phyloP scores from a whole-genome alignment of 2,888 invertebrate genomes.

The Cephus pulcher region DNA sequence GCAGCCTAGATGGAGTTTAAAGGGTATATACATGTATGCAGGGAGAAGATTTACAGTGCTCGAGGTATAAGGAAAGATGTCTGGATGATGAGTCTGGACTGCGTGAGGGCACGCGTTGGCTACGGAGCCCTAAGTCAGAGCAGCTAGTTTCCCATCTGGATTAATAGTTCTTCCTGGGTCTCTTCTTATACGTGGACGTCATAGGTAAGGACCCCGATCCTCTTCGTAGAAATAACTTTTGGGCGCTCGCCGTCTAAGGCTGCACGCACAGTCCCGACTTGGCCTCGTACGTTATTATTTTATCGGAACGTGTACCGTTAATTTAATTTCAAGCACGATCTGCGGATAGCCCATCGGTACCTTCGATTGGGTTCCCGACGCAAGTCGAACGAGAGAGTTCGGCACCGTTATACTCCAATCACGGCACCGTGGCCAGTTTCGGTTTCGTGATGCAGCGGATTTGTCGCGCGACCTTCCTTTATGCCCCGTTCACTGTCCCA shows the following conservation, averaged over 20 bases:
- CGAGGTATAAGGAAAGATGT: not conserved
- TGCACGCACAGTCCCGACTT: not conserved
- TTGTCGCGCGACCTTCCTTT: not conserved
- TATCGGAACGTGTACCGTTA: constrained; percentile 27
- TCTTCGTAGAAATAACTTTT: not conserved
- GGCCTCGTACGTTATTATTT: not conserved
- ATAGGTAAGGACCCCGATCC: not conserved
- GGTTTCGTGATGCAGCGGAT: constrained; percentile 2
- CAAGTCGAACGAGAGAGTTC: not conserved
- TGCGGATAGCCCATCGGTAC: not conserved
- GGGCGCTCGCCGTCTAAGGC: not conserved
- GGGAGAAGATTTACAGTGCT: not conserved
- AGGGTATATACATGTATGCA: too few relatives aligned
- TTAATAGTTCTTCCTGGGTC: not conserved
- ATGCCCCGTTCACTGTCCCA: not conserved
- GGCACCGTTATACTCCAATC: not conserved
- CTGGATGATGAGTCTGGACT: not conserved
- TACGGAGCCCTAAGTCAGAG: not conserved
- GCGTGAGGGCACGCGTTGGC: not conserved
- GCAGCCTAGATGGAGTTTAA: not conserved
- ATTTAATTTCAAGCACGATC: constrained; percentile 28
- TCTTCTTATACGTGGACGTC: not conserved
- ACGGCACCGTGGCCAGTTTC: not conserved
- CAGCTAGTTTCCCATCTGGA: not conserved
- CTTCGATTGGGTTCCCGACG: not conserved